Evolutionary conservation across 2,113 vertebrate genomes (phyloP).

Genomic region (Colius striatus): DNA sequence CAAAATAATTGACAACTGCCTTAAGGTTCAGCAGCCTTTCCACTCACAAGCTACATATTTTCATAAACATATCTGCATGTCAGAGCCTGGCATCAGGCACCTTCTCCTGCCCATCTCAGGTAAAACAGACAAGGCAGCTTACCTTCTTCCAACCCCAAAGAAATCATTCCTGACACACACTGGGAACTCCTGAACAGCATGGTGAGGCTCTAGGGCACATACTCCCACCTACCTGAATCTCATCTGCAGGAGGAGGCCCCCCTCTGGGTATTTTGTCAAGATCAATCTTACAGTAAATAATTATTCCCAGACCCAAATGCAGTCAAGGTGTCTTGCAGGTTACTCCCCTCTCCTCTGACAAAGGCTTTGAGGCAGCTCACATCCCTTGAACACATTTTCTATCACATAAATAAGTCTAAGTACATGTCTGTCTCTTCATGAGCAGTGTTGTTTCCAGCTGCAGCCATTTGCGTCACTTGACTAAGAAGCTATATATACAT

Average conservation of each 20-base stretch:
- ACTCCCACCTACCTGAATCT: not conserved
- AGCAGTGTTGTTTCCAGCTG: constrained; percentile 63
- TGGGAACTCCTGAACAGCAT: not conserved
- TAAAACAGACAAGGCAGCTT: not conserved
- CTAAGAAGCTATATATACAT: constrained; percentile 59
- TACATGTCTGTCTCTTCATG: constrained; percentile 16
- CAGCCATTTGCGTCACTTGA: constrained; percentile 54
- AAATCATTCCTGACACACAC: not conserved
- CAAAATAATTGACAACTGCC: not conserved
- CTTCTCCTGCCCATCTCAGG: not conserved
- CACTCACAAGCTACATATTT: not conserved
- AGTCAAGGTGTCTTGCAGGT: not conserved
- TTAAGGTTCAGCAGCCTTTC: not conserved
- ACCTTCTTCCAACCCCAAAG: not conserved
- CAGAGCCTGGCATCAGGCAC: not conserved
- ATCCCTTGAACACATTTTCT: constrained; percentile 26
- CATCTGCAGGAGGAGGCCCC: not conserved
- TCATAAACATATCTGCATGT: not conserved
- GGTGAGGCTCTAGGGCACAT: not conserved
- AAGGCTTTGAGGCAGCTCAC: constrained; percentile 33
- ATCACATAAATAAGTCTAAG: constrained; percentile 22
- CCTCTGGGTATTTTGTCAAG: not conserved
- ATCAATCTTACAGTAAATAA: not conserved
- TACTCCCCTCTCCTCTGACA: not conserved
- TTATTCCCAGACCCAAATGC: not conserved